These are phyloP conservation scores for Colinus virginianus DNA, from an alignment of 2,113 vertebrate genomes.

Conservation along the genomic window DNA sequence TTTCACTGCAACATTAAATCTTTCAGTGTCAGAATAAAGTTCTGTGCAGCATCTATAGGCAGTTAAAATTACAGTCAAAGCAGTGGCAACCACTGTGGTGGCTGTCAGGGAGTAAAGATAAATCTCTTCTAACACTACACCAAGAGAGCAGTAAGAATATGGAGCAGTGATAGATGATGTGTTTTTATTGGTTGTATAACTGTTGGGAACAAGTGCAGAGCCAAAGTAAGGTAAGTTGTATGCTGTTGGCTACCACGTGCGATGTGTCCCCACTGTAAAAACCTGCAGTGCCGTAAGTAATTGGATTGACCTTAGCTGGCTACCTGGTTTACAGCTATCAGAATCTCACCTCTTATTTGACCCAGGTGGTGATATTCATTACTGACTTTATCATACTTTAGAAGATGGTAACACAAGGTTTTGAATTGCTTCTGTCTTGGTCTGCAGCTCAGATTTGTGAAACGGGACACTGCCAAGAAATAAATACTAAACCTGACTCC, in stretches of 20 bases:
- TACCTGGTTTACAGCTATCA: not conserved
- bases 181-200: not conserved
- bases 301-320: not conserved
- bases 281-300: not conserved
- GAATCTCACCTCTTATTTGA: slow-evolving; percentile 34
- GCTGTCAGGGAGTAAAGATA: not conserved
- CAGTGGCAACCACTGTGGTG: not conserved
- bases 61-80: slow-evolving; percentile 46
- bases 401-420: slow-evolving; percentile 5
- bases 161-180: not conserved
- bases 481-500: not conserved
- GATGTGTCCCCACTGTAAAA: not conserved
- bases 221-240: not conserved
- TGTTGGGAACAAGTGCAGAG: not conserved
- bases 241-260: not conserved
- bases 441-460: not conserved
- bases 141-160: not conserved
- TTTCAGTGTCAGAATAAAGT: slow-evolving; percentile 1
- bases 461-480: not conserved
- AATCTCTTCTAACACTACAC: not conserved
- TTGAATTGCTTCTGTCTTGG: not conserved
- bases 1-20: not conserved
- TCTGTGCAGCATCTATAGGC: not conserved
- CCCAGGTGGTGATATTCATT: not conserved
- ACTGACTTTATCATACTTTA: not conserved